phyloP scores from a whole-genome alignment of 2,797 vertebrate species.

The Brachyalestes nurse region DNA sequence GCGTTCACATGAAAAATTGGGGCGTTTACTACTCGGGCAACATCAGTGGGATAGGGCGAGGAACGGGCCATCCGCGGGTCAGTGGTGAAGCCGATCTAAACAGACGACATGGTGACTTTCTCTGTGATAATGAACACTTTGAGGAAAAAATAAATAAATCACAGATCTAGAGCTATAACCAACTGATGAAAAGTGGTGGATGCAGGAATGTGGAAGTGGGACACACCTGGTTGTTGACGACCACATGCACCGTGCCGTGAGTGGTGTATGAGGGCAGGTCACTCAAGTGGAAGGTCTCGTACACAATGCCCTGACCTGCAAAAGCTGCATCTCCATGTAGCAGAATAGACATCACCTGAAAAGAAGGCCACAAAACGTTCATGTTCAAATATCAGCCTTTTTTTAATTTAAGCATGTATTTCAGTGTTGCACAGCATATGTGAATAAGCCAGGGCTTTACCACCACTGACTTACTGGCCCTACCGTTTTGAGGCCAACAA shows the following conservation, averaged over 20 bases:
- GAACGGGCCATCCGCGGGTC: slow-evolving; percentile 91
- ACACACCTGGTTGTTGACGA: slow-evolving; percentile 93
- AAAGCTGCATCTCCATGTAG: slow-evolving; percentile 92
- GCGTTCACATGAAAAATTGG: slow-evolving; percentile 93
- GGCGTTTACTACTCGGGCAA: slow-evolving; percentile 88
- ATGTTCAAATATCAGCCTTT: too few species aligned
- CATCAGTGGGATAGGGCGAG: slow-evolving; percentile 88
- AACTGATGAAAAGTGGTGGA: too few species aligned
- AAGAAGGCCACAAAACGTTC: too few species aligned
- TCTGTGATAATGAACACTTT: too few species aligned
- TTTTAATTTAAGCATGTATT: too few species aligned
- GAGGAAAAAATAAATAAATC: too few species aligned
- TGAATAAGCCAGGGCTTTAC: too few species aligned
- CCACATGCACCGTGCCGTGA: slow-evolving; percentile 89
- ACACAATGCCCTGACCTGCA: slow-evolving; percentile 91
- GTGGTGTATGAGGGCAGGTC: slow-evolving; percentile 93
- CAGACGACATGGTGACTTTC: slow-evolving; percentile 24
- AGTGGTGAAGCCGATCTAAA: slow-evolving; percentile 90
- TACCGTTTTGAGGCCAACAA: too few species aligned
- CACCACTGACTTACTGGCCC: too few species aligned
- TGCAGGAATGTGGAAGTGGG: too few species aligned
- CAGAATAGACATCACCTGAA: slow-evolving; percentile 90
- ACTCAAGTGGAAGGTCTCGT: slow-evolving; percentile 94
- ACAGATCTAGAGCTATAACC: too few species aligned
- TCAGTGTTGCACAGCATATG: too few species aligned